Evolutionary conservation across 2,888 invertebrate species (phyloP).

Genomic region (Aproaerema taeniolella): DNA sequence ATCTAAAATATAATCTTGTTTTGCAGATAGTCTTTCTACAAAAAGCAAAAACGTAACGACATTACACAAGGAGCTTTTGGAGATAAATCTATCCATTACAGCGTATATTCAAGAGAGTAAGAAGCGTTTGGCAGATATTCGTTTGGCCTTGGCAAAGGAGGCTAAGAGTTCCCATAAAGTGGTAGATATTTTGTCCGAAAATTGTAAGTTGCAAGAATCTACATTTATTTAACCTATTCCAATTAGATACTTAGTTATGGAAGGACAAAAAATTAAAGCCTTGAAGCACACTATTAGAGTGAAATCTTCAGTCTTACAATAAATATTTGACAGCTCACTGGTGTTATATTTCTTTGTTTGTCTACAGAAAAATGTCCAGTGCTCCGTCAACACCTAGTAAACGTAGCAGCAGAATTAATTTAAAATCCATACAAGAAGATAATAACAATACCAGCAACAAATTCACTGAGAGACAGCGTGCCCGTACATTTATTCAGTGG

Average conservation of each 20-base stretch:
- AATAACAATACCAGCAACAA: slow-evolving; percentile 40
- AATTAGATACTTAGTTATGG: too few relatives aligned
- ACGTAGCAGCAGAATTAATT: slow-evolving; percentile 27
- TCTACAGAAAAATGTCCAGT: slow-evolving; percentile 47
- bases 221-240: too few relatives aligned
- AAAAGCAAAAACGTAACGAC: slow-evolving; percentile 50
- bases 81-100: slow-evolving; percentile 64
- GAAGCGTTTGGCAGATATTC: slow-evolving; percentile 44
- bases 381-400: slow-evolving; percentile 36
- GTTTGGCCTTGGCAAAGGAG: slow-evolving; percentile 48
- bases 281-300: too few relatives aligned
- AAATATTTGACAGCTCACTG: neutral
- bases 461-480: slow-evolving; percentile 42
- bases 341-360: neutral
- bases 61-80: slow-evolving; percentile 57
- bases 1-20: slow-evolving; percentile 22
- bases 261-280: too few relatives aligned
- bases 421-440: slow-evolving; percentile 32
- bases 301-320: too few relatives aligned
- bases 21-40: slow-evolving; percentile 63
- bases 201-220: slow-evolving; percentile 48
- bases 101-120: slow-evolving; percentile 63
- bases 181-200: slow-evolving; percentile 51
- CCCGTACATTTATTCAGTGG: slow-evolving; percentile 61
- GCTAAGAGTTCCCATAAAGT: slow-evolving; percentile 56